Evolutionary conservation across 2,797 vertebrate species (phyloP).

Genomic region (Cossypha dichroa): DNA sequence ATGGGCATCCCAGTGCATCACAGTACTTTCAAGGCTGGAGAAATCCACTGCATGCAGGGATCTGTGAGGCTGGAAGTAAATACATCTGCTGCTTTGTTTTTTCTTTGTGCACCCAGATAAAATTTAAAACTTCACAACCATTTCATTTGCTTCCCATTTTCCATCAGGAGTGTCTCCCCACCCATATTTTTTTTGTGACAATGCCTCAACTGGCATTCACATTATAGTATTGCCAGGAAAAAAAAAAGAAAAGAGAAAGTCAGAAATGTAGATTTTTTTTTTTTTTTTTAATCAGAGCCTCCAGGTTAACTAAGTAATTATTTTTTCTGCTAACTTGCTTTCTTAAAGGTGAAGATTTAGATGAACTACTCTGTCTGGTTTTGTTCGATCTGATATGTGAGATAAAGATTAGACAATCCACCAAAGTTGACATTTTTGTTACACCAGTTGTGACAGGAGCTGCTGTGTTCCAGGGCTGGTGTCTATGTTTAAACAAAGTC

Average conservation of each 20-base stretch:
- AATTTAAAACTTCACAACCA: background rate
- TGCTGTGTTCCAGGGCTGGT: background rate
- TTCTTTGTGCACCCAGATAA: background rate
- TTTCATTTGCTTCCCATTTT: background rate
- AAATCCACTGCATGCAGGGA: fast-evolving
- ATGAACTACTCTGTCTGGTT: fast-evolving
- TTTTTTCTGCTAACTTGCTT: background rate
- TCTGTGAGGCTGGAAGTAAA: background rate
- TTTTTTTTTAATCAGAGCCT: background rate
- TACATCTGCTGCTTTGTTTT: background rate
- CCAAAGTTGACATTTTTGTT: background rate
- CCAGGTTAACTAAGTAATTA: background rate
- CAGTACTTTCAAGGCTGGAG: background rate
- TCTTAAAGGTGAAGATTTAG: background rate
- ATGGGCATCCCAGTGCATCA: fast-evolving
- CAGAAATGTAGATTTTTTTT: background rate
- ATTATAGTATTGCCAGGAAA: background rate
- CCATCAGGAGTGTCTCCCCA: background rate
- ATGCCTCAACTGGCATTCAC: background rate
- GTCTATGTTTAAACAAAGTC: background rate
- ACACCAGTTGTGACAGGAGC: background rate
- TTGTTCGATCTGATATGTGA: background rate
- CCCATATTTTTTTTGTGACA: fast-evolving
- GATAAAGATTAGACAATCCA: background rate
- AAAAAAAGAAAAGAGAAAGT: background rate